phyloP scores from a whole-genome alignment of 2,797 vertebrate species.

The Acropternis orthonyx region DNA sequence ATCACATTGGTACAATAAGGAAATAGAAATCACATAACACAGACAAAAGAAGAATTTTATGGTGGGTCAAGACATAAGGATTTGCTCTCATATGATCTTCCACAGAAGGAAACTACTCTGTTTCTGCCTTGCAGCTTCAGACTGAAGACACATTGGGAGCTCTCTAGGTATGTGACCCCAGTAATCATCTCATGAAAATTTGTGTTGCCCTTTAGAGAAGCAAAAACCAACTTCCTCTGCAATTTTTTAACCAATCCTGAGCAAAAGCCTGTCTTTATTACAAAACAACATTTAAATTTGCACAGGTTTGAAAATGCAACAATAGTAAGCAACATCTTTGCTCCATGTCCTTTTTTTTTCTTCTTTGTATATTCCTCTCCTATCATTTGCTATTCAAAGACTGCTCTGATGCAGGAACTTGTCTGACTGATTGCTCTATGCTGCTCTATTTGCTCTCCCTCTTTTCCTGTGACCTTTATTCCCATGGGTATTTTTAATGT shows the following conservation, averaged over 20 bases:
- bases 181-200: neutral
- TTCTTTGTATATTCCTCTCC: neutral
- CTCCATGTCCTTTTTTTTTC: neutral
- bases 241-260: neutral
- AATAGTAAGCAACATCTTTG: neutral
- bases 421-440: neutral
- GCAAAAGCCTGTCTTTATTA: neutral
- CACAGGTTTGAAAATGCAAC: neutral
- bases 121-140: neutral
- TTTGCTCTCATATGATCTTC: neutral
- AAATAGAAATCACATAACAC: neutral
- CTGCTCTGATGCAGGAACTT: neutral
- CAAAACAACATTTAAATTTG: neutral
- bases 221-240: neutral
- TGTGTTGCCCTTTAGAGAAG: neutral
- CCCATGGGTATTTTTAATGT: neutral
- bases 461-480: conserved; percentile 1
- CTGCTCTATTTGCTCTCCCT: neutral
- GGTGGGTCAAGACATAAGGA: neutral
- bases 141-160: neutral
- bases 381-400: neutral
- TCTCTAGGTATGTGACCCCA: neutral
- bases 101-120: neutral
- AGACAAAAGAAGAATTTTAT: neutral
- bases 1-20: neutral